phyloP scores from a whole-genome alignment of 2,113 vertebrate species.

The Phaethornis superciliosus region DNA sequence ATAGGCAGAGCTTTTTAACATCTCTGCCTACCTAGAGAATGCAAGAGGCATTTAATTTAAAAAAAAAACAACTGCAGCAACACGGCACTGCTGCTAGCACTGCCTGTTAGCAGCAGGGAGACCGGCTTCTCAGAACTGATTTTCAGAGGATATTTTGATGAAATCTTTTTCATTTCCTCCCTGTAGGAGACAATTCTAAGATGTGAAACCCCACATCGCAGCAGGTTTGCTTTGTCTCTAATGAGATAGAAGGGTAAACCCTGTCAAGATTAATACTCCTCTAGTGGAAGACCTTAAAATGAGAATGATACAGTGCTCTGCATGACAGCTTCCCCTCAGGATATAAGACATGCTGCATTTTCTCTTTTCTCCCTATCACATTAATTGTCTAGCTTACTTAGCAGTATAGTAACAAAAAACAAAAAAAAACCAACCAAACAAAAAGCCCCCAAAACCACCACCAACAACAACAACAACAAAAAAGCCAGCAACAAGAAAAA shows the following conservation, averaged over 20 bases:
- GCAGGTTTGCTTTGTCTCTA: conserved; percentile 18
- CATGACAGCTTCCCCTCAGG: not conserved
- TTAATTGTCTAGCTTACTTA: not conserved
- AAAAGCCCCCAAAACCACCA: too few relatives aligned
- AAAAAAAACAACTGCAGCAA: not conserved
- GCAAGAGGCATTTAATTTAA: not conserved
- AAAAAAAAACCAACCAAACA: not conserved
- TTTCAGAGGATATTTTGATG: conserved; percentile 28
- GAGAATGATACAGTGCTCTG: not conserved
- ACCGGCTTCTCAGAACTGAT: not conserved
- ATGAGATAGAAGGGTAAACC: conserved; percentile 43
- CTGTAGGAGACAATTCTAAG: conserved; percentile 1
- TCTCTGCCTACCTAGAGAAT: not conserved
- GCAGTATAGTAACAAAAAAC: not conserved
- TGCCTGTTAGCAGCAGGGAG: not conserved
- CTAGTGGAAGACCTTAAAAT: not conserved
- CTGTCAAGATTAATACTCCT: conserved; percentile 37
- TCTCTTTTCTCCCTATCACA: not conserved
- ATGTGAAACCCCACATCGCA: not conserved
- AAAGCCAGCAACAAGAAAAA: not conserved
- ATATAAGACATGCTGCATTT: not conserved
- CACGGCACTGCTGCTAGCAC: not conserved
- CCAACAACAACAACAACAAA: too few relatives aligned
- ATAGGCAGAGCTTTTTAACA: not conserved
- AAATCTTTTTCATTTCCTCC: conserved; percentile 11